Percentiles rank a stretch among this genome's conserved stretches.
phyloP scores from a whole-genome alignment of 2,113 vertebrate species.

The Rhineura floridana region DNA sequence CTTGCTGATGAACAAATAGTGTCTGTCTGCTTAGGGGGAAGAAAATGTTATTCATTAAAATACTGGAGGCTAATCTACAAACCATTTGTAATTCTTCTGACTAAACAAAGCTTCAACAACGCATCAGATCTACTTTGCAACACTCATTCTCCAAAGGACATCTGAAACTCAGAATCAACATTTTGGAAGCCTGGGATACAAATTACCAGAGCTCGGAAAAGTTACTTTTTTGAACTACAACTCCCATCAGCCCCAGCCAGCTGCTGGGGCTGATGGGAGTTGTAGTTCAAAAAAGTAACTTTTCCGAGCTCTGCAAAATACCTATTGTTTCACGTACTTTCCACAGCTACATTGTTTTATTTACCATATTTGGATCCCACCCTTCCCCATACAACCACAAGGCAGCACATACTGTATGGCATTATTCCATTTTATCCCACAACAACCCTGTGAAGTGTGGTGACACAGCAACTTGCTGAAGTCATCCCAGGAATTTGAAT shows the following conservation, averaged over 20 bases:
- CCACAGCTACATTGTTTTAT: not conserved
- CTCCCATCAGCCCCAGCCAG: no score
- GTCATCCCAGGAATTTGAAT: not conserved
- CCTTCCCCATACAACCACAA: not conserved
- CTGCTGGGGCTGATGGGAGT: no score
- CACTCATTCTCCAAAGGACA: slow-evolving; percentile 2
- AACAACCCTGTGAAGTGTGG: not conserved
- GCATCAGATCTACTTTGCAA: not conserved
- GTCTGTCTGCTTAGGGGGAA: not conserved
- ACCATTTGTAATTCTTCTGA: slow-evolving; percentile 27
- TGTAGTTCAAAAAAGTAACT: no score
- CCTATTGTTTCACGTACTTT: not conserved
- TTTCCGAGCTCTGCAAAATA: no score
- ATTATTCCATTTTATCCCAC: not conserved
- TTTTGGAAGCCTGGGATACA: slow-evolving; percentile 23
- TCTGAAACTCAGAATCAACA: slow-evolving; percentile 12
- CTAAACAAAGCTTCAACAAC: not conserved
- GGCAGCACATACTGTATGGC: not conserved
- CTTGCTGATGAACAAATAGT: slow-evolving; percentile 39
- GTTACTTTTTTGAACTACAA: no score
- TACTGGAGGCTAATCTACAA: slow-evolving; percentile 30
- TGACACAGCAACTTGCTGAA: not conserved
- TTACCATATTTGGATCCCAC: not conserved
- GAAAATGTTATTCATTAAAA: slow-evolving; percentile 40
- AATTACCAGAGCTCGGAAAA: no score